Base-by-base conservation (phyloP, 2,113 vertebrate genomes). In the Origma solitaria region DNA sequence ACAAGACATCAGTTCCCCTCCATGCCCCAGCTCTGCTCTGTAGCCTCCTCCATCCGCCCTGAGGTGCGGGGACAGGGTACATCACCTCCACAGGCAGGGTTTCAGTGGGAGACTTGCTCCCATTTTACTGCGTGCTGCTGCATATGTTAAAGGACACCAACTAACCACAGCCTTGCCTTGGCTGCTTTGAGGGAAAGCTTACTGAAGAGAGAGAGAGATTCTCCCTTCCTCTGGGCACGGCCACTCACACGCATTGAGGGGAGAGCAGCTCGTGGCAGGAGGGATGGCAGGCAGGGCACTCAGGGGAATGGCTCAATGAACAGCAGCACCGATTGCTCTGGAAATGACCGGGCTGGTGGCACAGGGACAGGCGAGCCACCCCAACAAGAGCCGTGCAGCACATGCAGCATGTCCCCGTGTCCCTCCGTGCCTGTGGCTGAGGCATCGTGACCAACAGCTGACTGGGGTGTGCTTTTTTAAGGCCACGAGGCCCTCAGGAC, bases 401-500 rank as follows among this genome's bases (percentile, higher is more conserved):
- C 38, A 61, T 0, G 0, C 13, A 38, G 50, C 1, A 2, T 40
- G 51, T 3, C 33, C 27, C 27, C 0, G 0, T 8, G 19, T 37
- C 53, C 15, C 47, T 70, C 6, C 0, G 1, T n/a, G 44, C 54
- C 64, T 0, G 0, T 23, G 42, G 35, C 54, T 1, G 1, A 42
- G 37, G 50, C 69, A 73, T 23, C 1, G 1, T 0, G 5, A 45
- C 0, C 0, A 50, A 58, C 77, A 78, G 37, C 22, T 47, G 31
- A 22, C 25, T 10, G 3, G 21, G 50, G 5, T 0, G 11, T 19
- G 14, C 28, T 30, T 61, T 38, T 72, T 60, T 10, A 33, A 64
- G 58, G 53, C 53, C 7, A 4, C 0, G 0, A 83, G 44, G 64
- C 16, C 66, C 65, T 56, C 0, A 0, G 79, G 75, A 38, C 61